Percentiles rank a stretch among this genome's conserved stretches.
Evolutionary conservation across 2,113 vertebrate species (phyloP).

Genomic region (Globicephala melas): DNA sequence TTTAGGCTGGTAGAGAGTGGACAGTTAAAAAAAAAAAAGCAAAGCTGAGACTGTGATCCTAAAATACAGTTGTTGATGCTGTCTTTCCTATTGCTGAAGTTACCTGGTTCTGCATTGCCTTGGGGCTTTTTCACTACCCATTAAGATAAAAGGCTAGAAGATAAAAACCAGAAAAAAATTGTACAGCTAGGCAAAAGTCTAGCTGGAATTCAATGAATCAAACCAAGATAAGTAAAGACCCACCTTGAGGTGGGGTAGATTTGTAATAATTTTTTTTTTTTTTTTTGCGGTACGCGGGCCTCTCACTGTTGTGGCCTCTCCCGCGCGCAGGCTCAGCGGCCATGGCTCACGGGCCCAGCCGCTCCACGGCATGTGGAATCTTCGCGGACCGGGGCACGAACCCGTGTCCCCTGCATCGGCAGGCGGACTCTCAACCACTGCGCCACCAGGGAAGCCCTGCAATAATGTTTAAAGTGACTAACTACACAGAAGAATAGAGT

Average conservation of each 20-base stretch:
- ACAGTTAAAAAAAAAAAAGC: neutral
- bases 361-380: no score
- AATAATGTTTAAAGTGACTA: neutral
- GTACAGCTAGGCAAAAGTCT: neutral
- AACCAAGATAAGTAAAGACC: neutral
- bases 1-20: neutral
- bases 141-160: slow-evolving; percentile 38
- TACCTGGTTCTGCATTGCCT: neutral
- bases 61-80: neutral
- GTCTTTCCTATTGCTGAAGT: neutral
- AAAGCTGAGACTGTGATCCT: neutral
- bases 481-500: neutral
- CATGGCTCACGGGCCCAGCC: no score
- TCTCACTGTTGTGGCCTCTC: no score
- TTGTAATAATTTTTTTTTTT: neutral
- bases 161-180: neutral
- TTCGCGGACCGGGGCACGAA: no score
- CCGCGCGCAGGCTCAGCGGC: no score
- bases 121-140: neutral
- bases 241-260: neutral
- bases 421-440: no score
- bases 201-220: neutral
- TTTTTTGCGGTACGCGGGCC: no score
- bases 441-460: no score
- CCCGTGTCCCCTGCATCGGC: no score